Evolutionary conservation across 2,113 vertebrate species (phyloP), one percentile per base, ranked within the genome.

Genomic region (Hirundichthys speculiger): DNA sequence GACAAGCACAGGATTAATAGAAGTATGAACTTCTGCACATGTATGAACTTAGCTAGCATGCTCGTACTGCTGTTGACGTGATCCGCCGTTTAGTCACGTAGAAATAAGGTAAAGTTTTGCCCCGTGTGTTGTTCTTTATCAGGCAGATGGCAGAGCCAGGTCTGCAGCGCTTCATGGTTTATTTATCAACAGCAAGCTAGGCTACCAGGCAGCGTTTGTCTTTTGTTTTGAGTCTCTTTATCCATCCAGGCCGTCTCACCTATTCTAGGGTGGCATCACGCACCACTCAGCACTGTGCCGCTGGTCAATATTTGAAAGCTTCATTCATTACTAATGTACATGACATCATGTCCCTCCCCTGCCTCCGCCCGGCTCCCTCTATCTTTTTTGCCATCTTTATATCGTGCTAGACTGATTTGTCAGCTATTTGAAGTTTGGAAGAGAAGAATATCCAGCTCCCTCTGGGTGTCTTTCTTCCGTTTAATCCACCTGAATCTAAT

Each of bases 231-330:
- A 73, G 61, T 75, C 69, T 70, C 68, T 77, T 66, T 58, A 80
- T 73, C 71, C 76, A 65, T 77, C 76, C n/a, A 13, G 43, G 57
- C 73, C 54, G 71, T 75, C 73, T 84, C 77, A 77, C 74, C 83
- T 79, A 38, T 77, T 81, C 75, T 60, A 61, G 63, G 71, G 56
- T 48, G 75, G 69, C 64, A 53, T 72, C 65, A 56, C 55, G 47
- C 53, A 63, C 62, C 47, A 12, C 63, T 10, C 59, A 48, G 75
- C 69, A 9, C 66, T 45, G 50, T 39, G 72, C 57, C 34, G 9
- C 69, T 65, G 82, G 79, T 83, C 84, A 79, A 77, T 85, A 77
- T 88, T 88, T 84, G 73, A 86, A 79, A 67, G 78, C 80, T 63
- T 82, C 41, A 41, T 77, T 73, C 77, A 85, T 87, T 83, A 77